Percentiles rank a stretch among this genome's conserved stretches.
Evolutionary conservation across 2,888 invertebrate genomes (phyloP).

Genomic region (Griposia aprilina): DNA sequence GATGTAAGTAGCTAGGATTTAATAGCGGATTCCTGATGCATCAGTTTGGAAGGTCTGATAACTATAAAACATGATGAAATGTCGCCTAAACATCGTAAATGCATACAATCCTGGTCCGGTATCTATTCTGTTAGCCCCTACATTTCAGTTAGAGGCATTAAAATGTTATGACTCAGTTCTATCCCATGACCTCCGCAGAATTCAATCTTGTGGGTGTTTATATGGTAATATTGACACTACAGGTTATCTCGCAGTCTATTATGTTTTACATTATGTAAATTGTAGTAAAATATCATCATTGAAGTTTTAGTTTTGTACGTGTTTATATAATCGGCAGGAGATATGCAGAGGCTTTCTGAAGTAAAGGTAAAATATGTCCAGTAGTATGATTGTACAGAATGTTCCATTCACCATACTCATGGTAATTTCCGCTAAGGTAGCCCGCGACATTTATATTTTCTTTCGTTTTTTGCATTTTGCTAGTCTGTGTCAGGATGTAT

Average conservation of each 20-base stretch:
- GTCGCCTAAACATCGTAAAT: slow-evolving; percentile 43
- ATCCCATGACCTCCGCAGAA: slow-evolving; percentile 42
- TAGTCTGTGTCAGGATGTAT: too few relatives aligned
- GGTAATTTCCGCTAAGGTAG: background rate
- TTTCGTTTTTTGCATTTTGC: too few relatives aligned
- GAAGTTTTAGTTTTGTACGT: slow-evolving; percentile 1
- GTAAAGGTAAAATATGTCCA: background rate
- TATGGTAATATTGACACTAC: slow-evolving; percentile 40
- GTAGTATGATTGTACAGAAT: background rate
- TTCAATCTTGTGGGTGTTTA: slow-evolving; percentile 45
- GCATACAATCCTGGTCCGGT: background rate
- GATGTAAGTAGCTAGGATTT: background rate
- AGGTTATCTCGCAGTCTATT: slow-evolving; percentile 10
- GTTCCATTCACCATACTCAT: too few relatives aligned
- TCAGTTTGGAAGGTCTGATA: background rate
- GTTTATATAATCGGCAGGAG: background rate
- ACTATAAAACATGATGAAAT: slow-evolving; percentile 22
- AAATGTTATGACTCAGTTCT: slow-evolving; percentile 42
- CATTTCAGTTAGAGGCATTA: slow-evolving; percentile 44
- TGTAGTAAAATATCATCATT: background rate
- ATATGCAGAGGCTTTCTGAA: background rate
- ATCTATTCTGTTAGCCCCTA: slow-evolving; percentile 24
- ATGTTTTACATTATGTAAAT: slow-evolving; percentile 10
- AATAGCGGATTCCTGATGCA: background rate
- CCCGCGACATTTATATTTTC: too few relatives aligned